A percentile compares a stretch with the other conserved stretches of the same genome.
phyloP scores from a whole-genome alignment of 2,888 invertebrate species.

The Pimpla rufipes region DNA sequence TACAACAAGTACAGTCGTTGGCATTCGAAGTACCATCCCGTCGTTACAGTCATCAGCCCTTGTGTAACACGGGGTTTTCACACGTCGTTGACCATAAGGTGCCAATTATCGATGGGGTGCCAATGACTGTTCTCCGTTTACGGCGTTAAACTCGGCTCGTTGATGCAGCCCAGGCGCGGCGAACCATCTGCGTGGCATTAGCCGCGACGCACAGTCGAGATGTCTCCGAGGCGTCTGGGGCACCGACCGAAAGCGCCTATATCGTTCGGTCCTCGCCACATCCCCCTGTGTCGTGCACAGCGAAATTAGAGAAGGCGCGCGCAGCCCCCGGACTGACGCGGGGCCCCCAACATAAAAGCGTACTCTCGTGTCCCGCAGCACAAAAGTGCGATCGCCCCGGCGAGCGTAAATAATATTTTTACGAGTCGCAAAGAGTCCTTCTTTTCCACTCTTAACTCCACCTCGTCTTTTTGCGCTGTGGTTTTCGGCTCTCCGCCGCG shows the following conservation, averaged over 20 bases:
- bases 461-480: slow-evolving; percentile 66
- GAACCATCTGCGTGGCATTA: slow-evolving; percentile 37
- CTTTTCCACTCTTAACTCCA: slow-evolving; percentile 72
- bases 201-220: not conserved
- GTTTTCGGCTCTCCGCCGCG: slow-evolving; percentile 69
- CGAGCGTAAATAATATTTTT: slow-evolving; percentile 68
- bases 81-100: slow-evolving; percentile 19
- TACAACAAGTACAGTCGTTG: not conserved
- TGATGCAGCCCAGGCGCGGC: not conserved
- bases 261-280: not conserved
- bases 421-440: slow-evolving; percentile 63
- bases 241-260: not conserved
- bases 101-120: slow-evolving; percentile 9
- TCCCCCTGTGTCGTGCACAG: slow-evolving; percentile 19
- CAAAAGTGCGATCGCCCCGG: slow-evolving; percentile 35
- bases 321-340: not conserved
- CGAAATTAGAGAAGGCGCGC: slow-evolving; percentile 41
- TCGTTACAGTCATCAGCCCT: not conserved
- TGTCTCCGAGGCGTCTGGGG: slow-evolving; percentile 10
- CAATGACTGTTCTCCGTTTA: slow-evolving; percentile 20
- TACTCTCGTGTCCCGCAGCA: slow-evolving; percentile 41
- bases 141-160: slow-evolving; percentile 1
- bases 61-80: slow-evolving; percentile 8
- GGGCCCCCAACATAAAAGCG: slow-evolving; percentile 39
- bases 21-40: not conserved